Evolutionary conservation across 2,113 vertebrate genomes (phyloP).

Genomic region (Plestiodon gilberti): DNA sequence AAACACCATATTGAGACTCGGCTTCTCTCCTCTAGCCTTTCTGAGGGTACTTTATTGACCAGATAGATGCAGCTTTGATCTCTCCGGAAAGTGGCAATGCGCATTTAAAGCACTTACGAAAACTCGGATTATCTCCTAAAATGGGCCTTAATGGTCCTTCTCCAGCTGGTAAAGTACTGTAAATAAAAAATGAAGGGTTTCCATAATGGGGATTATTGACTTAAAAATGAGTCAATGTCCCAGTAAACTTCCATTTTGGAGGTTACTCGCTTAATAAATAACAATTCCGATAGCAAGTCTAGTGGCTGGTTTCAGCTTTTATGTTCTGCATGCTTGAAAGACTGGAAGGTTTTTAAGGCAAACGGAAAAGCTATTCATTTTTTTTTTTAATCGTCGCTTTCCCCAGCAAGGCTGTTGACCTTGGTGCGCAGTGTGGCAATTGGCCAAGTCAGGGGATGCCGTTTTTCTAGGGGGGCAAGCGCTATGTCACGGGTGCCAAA

Average conservation of each 20-base stretch:
- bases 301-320: slow-evolving; percentile 9
- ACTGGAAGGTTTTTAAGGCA: background rate
- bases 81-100: slow-evolving; percentile 53
- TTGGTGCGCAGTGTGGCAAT: background rate
- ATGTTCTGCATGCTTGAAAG: slow-evolving; percentile 4
- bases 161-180: slow-evolving; percentile 61
- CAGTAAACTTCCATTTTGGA: background rate
- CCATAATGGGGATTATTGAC: slow-evolving; percentile 50
- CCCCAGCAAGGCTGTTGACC: background rate
- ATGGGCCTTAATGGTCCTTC: slow-evolving; percentile 50
- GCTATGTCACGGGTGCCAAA: no score
- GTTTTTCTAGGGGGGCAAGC: no score
- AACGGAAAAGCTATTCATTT: background rate
- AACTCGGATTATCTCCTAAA: slow-evolving; percentile 45
- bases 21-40: slow-evolving; percentile 10
- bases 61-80: slow-evolving; percentile 55
- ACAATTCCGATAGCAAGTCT: rapidly evolving
- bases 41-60: slow-evolving; percentile 57
- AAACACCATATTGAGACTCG: background rate
- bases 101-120: slow-evolving; percentile 61
- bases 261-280: background rate
- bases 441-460: no score
- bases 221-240: background rate
- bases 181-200: slow-evolving; percentile 39
- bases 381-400: background rate